Conservation (phyloP, 2,113 vertebrate genomes). For the Barnardius zonarius region DNA sequence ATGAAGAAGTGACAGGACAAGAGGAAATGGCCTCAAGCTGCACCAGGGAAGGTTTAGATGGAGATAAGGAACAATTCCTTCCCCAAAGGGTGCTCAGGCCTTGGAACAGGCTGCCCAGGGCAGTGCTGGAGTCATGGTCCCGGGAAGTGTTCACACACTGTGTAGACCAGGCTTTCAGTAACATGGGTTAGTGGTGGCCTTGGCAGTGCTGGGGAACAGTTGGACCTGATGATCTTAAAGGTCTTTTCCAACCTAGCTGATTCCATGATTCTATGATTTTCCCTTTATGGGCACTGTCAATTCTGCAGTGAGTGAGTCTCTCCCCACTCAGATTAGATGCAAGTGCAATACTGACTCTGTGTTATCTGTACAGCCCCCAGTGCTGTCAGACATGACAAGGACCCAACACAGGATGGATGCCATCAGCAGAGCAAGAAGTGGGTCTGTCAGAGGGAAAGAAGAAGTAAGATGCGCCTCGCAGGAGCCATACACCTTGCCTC, state of each 20-base stretch:
- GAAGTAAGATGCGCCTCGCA: background rate
- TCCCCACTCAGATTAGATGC: rapidly evolving
- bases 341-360: rapidly evolving
- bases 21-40: background rate
- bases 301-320: background rate
- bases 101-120: background rate
- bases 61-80: background rate
- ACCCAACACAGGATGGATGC: background rate
- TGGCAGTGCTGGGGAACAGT: background rate
- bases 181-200: background rate
- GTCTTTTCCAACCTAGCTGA: background rate
- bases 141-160: background rate
- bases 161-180: background rate
- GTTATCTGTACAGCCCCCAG: rapidly evolving
- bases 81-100: background rate
- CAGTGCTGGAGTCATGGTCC: background rate
- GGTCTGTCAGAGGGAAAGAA: background rate
- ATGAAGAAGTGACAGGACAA: background rate
- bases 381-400: rapidly evolving
- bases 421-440: rapidly evolving
- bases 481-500: background rate
- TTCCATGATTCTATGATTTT: background rate
- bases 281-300: background rate
- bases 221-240: background rate
- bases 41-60: background rate